Evolutionary conservation across 1,140 invertebrate genomes (phyloP).

Genomic region (Oryctes rhinoceros): DNA sequence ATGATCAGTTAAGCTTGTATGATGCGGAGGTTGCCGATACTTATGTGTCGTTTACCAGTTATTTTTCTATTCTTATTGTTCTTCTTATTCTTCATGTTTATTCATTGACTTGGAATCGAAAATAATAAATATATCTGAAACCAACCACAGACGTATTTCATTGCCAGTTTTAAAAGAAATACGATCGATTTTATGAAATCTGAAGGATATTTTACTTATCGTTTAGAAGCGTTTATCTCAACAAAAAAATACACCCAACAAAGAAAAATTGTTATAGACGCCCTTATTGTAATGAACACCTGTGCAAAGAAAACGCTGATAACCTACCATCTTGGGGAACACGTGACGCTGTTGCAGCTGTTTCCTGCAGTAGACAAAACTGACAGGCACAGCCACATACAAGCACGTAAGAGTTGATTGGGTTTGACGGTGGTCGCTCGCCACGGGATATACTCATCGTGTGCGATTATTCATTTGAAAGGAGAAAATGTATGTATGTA

Average conservation of each 20-base stretch:
- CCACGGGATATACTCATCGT: neutral
- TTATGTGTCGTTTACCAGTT: too few relatives aligned
- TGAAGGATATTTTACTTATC: neutral
- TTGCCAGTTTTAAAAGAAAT: too few relatives aligned
- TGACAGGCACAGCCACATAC: constrained; percentile 11
- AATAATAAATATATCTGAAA: too few relatives aligned
- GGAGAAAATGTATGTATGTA: too few relatives aligned
- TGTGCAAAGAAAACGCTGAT: constrained; percentile 47
- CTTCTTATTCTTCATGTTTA: too few relatives aligned
- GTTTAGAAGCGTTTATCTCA: constrained; percentile 28
- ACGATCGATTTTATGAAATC: too few relatives aligned
- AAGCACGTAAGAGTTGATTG: neutral
- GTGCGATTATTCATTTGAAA: too few relatives aligned
- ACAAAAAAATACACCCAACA: constrained; percentile 17
- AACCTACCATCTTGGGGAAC: constrained; percentile 36
- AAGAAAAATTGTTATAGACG: constrained; percentile 30
- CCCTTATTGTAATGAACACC: constrained; percentile 46
- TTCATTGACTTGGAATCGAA: too few relatives aligned
- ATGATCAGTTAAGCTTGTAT: too few relatives aligned
- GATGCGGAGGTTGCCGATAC: too few relatives aligned
- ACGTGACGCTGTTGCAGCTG: constrained; percentile 39
- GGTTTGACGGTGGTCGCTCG: neutral
- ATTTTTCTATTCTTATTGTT: too few relatives aligned
- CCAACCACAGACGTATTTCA: too few relatives aligned
- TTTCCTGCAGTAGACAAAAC: constrained; percentile 35